Evolutionary conservation across 2,888 invertebrate genomes (phyloP), one percentile per base, ranked within the genome.

Genomic region (Cantharis rufa): DNA sequence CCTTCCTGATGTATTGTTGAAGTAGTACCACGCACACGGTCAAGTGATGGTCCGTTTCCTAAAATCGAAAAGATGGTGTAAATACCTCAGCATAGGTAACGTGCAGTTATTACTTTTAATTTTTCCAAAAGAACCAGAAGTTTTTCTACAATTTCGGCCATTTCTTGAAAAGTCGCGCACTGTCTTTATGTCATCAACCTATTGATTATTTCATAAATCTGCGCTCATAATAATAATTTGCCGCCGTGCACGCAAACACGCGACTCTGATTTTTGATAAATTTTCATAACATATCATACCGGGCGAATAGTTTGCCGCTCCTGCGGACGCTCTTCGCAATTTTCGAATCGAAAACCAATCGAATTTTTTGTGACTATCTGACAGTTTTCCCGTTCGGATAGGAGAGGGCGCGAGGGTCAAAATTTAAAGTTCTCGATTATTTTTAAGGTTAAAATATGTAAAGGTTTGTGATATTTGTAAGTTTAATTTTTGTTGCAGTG

Each of bases 21-120:
- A 83, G 72, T 71, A 82, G 78, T 69, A 81, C 81, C 21, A 83
- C 82, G 73, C 83, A 82, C 27, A 80, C 78, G 13, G 82, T 78
- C 28, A 83, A 75, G 71, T 83, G 80, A 70, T 82, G 82, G 73
- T 83, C 83, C n/a, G 82, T 81, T 75, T 82, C 82, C 83, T 83
- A 48, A 15, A 80, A 78, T 63, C 76, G 62, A 73, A 24, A 73
- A 79, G 79, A 32, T 48, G 48, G 5, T 48, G 48, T 48, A 48
- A 13, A 48, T 7, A n/a, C 48, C n/a, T 48, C 48, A n/a, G 7
- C n/a, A n/a, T n/a, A 13, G 48, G 48, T 48, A 48, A 75, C 76
- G 71, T 15, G 16, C 21, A 10, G 15, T 15, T 70, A 16, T 76
- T 80, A 83, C 83, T 80, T 83, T 83, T 71, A 83, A 73, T 78